A percentile compares a stretch with the other conserved stretches of the same genome.
Conservation (phyloP, 2,888 invertebrate genomes). For the Latrodectus hesperus region DNA sequence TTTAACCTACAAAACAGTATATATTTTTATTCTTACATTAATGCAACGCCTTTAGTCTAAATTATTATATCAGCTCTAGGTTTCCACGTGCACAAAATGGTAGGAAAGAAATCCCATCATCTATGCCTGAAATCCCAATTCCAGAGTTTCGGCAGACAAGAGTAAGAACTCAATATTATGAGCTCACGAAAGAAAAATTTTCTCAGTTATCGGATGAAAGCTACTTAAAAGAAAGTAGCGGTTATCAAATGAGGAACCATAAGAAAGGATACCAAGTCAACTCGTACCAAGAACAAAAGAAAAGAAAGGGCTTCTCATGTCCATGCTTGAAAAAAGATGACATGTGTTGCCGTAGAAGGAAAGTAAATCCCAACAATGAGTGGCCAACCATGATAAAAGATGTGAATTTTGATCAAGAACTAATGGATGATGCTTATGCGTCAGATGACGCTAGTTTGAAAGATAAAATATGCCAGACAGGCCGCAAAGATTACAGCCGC, state of each 20-base stretch:
- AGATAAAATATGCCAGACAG: slow-evolving; percentile 24
- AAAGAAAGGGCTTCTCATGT: slow-evolving; percentile 13
- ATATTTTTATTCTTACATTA: background rate
- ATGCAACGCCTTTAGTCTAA: background rate
- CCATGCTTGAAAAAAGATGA: slow-evolving; percentile 21
- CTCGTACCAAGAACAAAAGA: slow-evolving; percentile 15
- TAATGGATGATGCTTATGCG: slow-evolving; percentile 38
- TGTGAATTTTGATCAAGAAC: background rate
- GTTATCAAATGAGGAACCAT: background rate
- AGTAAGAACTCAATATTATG: slow-evolving; percentile 36
- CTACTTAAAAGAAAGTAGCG: background rate
- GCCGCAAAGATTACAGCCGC: slow-evolving; percentile 12
- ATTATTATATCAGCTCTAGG: slow-evolving; percentile 16
- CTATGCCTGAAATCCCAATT: slow-evolving; percentile 8
- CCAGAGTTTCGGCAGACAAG: slow-evolving; percentile 30
- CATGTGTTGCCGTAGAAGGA: slow-evolving; percentile 18
- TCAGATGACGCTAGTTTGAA: background rate
- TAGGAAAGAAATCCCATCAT: slow-evolving; percentile 21
- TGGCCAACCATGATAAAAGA: background rate
- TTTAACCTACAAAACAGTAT: background rate
- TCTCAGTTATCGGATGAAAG: slow-evolving; percentile 35
- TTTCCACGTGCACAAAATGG: slow-evolving; percentile 32
- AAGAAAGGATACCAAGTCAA: background rate
- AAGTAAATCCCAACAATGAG: slow-evolving; percentile 14
- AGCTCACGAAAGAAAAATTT: slow-evolving; percentile 35